Evolutionary conservation across 2,888 invertebrate species (phyloP).

Genomic region (Panopea generosa): DNA sequence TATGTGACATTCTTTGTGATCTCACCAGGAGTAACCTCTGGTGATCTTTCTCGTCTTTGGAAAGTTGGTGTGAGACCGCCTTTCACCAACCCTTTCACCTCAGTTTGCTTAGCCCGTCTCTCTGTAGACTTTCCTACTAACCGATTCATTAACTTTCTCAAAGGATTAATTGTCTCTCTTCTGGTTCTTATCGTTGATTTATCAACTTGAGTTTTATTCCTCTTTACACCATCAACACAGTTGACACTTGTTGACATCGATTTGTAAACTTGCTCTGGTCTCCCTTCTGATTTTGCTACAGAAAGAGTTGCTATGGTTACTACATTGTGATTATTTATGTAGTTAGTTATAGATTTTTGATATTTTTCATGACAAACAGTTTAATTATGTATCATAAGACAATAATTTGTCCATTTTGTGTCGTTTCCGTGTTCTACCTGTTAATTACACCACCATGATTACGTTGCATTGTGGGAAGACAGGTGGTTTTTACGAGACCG

Average conservation of each 20-base stretch:
- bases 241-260: slow-evolving; percentile 23
- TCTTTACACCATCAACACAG: slow-evolving; percentile 4
- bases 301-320: no score
- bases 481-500: slow-evolving; percentile 38
- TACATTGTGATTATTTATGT: background rate
- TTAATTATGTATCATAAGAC: background rate
- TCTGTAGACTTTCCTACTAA: background rate
- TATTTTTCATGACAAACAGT: background rate
- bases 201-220: slow-evolving; percentile 10
- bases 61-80: slow-evolving; percentile 59
- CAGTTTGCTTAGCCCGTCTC: background rate
- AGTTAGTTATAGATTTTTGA: slow-evolving; percentile 2
- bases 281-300: no score
- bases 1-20: slow-evolving; percentile 5
- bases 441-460: slow-evolving; percentile 56
- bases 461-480: slow-evolving; percentile 55
- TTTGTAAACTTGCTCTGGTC: slow-evolving; percentile 20
- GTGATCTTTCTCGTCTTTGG: slow-evolving; percentile 25
- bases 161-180: no score
- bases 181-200: no score
- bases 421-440: slow-evolving; percentile 62
- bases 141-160: slow-evolving; percentile 14
- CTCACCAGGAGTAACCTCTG: slow-evolving; percentile 25
- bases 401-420: slow-evolving; percentile 1
- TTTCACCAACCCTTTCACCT: slow-evolving; percentile 32